Percentiles rank a stretch among this genome's conserved stretches.
Evolutionary conservation across 2,888 invertebrate species (phyloP).

Genomic region (Harpalus rufipes): DNA sequence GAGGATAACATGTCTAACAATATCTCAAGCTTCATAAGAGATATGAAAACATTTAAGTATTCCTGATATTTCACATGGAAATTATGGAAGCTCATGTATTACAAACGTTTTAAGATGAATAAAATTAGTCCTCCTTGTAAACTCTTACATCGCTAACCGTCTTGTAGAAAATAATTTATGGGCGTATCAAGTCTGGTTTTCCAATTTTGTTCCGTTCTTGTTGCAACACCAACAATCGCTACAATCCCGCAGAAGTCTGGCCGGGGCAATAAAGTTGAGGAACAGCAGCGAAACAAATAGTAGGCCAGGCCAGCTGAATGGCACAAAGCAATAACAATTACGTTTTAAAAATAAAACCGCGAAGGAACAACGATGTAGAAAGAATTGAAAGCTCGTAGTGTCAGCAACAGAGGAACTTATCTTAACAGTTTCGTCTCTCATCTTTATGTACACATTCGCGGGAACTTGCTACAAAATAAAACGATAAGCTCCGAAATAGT

Average conservation of each 20-base stretch:
- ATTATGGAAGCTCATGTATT: too few species aligned
- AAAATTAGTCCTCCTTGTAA: too few species aligned
- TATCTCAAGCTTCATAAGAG: too few species aligned
- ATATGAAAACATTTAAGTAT: too few species aligned
- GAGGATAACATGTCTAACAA: too few species aligned
- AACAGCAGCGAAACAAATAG: conserved; percentile 47
- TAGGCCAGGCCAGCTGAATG: conserved; percentile 36
- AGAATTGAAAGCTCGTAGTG: conserved; percentile 53
- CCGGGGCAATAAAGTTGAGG: conserved; percentile 25
- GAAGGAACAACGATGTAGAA: conserved; percentile 32
- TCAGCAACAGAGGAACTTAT: conserved; percentile 55
- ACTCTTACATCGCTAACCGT: background rate
- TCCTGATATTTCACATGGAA: too few species aligned
- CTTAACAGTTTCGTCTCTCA: conserved; percentile 49
- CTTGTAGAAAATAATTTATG: background rate
- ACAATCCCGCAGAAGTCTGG: background rate
- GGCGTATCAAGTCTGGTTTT: conserved; percentile 2
- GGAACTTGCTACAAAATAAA: too few species aligned
- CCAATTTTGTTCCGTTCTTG: conserved; percentile 8
- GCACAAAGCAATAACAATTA: conserved; percentile 59
- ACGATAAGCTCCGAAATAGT: too few species aligned
- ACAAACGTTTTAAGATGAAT: too few species aligned
- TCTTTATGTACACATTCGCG: conserved; percentile 22
- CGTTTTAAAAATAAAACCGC: conserved; percentile 52
- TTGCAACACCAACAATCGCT: background rate